Evolutionary conservation across 2,888 invertebrate genomes (phyloP), one percentile per base, ranked within the genome.

Genomic region (Eudasyphora cyanicolor): DNA sequence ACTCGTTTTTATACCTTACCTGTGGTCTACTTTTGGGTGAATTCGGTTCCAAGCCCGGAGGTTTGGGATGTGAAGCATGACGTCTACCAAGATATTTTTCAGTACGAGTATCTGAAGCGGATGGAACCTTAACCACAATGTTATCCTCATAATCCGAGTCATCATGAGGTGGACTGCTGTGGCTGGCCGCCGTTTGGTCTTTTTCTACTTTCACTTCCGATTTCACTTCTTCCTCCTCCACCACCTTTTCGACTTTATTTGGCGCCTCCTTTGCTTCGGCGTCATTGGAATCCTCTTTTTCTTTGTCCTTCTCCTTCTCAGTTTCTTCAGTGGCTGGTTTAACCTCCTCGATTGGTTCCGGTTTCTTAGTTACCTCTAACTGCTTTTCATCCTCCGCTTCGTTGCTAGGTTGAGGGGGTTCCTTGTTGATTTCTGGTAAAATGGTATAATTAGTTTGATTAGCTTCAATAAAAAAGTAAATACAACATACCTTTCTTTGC

Each of bases 91-190:
- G 86, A 67, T 81, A 85, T 35, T 87, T 83, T 60, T 88, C 87
- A 10, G 85, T 77, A 17, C 85, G 79, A 45, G 85, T 88, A 75
- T 88, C 45, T 62, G 89, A 89, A 54, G 89, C 88, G 5, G 92
- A 93, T 84, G 94, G 94, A 91, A 94, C 93, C 86, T 92, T 94
- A 85, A 94, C 93, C 75, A 94, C 94, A 88, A 94, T 93, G 91
- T 94, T 93, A 91, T 94, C 93, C 60, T 94, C 94, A 75, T 92
- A 94, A 89, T 94, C 94, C 57, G 93, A 94, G 87, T 93, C 90
- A 86, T 88, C 87, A 87, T 93, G 90, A 85, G 89, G 87, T 80
- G 88, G 89, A 17, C 87, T 85, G 17, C n/a, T 64, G 21, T 67
- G 49, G 32, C 6, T 24, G 14, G 19, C 12, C 10, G 74, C 85